A percentile compares a stretch with the other conserved stretches of the same genome.
Evolutionary conservation across 2,113 vertebrate genomes (phyloP).

Genomic region (Formicarius rufipectus): DNA sequence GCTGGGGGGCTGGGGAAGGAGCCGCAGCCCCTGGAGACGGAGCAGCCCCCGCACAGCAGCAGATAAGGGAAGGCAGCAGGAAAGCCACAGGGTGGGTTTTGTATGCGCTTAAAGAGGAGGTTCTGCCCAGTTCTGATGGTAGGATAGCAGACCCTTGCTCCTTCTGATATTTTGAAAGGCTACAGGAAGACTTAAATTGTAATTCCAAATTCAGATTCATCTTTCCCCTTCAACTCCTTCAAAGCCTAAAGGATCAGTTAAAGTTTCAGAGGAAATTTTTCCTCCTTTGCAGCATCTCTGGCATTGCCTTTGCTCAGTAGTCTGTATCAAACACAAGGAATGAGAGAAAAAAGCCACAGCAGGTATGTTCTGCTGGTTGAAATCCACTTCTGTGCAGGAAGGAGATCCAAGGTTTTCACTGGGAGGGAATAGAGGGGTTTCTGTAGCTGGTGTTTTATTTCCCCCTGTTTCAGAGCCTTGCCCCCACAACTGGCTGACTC

Average conservation of each 20-base stretch:
- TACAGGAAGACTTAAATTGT: not conserved
- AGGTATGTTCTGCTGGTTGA: not conserved
- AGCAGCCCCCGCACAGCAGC: conserved; percentile 67
- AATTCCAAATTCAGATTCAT: conserved; percentile 7
- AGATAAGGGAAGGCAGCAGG: conserved; percentile 75
- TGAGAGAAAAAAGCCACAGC: not conserved
- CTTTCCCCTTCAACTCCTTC: not conserved
- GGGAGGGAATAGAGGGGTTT: not conserved
- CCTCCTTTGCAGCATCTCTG: not conserved
- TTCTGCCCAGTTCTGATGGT: not conserved
- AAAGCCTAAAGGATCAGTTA: not conserved
- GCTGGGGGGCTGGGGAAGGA: conserved; percentile 56
- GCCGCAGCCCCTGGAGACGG: conserved; percentile 67
- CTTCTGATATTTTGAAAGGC: conserved; percentile 41
- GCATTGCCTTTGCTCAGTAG: not conserved
- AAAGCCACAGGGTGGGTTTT: conserved; percentile 26
- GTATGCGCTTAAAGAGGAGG: not conserved
- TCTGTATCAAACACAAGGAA: not conserved
- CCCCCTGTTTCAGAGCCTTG: not conserved
- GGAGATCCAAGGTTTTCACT: not conserved
- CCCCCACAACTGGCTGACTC: accelerated
- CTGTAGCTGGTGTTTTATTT: not conserved
- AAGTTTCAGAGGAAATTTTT: not conserved
- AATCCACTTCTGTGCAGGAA: not conserved
- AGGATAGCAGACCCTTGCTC: conserved; percentile 23